Evolutionary conservation across 1,140 invertebrate genomes (phyloP), one percentile per base, ranked within the genome.

Genomic region (Thaumatotibia leucotreta): DNA sequence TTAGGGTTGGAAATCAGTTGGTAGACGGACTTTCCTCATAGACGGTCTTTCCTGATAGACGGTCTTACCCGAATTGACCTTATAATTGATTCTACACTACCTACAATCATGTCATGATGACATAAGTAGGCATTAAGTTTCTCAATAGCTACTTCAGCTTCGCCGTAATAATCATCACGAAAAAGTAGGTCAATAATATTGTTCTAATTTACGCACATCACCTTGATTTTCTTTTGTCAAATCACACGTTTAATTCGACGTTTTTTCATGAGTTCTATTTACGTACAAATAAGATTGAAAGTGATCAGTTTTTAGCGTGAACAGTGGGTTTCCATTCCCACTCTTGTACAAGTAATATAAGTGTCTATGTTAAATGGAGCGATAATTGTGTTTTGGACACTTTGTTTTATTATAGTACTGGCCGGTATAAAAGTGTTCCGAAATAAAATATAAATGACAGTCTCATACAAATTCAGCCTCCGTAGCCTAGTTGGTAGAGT

Each of bases 351-450:
- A 49, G 33, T 2, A n/a, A 11, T 32, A n/a, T n/a, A n/a, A 14
- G 14, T n/a, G 52, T 31, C 24, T 17, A 11, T 58, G 23, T 27
- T 58, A 27, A 58, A 31, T 27, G 23, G 23, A 27, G 24, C n/a
- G 52, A 58, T 58, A 58, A 58, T 58, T 58, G 23, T 58, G 52
- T 58, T 31, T 58, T 58, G 52, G 52, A 24, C 52, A 58, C 52
- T 58, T 58, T 27, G 52, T 27, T 58, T 24, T 27, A 39, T 39
- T n/a, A 14, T 14, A 4, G 50, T 24, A 54, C 50, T 4, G 50
- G 9, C 49, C 5, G 0, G 50, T n/a, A 24, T 10, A 24, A 24
- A 54, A 24, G 10, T 3, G 2, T 23, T 49, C 10, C 4, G 31
- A 5, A 32, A 5, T 32, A 32, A 32, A 5, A 5, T 32, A 32